Evolutionary conservation across 2,113 vertebrate species (phyloP).

Genomic region (Ranitomeya variabilis): DNA sequence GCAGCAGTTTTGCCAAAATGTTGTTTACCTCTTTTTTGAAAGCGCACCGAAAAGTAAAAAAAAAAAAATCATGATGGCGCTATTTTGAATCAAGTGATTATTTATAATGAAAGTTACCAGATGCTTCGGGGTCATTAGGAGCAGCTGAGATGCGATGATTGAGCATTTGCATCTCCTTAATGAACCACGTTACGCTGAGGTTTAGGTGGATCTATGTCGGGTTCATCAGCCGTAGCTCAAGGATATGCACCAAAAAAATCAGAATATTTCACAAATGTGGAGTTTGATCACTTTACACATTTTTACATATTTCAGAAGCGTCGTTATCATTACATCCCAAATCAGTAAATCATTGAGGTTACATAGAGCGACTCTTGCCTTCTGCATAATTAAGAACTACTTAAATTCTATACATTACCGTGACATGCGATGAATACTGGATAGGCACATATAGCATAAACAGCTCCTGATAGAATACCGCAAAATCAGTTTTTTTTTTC

Average conservation of each 20-base stretch:
- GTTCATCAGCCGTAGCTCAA: conserved; percentile 33
- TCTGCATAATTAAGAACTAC: no score
- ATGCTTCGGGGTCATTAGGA: conserved; percentile 53
- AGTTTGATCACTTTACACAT: not conserved
- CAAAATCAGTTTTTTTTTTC: no score
- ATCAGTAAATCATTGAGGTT: not conserved
- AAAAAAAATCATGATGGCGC: conserved; percentile 35
- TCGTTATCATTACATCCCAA: not conserved
- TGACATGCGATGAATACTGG: no score
- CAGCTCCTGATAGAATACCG: no score
- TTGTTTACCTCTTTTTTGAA: conserved; percentile 25
- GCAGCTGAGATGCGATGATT: conserved; percentile 47
- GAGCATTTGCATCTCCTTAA: conserved; percentile 44
- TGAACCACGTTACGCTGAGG: conserved; percentile 17
- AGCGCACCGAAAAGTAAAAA: not conserved
- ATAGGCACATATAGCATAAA: no score
- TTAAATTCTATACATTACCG: no score
- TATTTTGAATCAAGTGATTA: conserved; percentile 45
- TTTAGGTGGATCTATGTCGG: conserved; percentile 27
- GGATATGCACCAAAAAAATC: conserved; percentile 18
- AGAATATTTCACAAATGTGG: not conserved
- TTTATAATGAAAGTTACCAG: conserved; percentile 56
- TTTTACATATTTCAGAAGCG: not conserved
- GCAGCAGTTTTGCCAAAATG: conserved; percentile 20
- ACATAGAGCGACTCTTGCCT: no score